Evolutionary conservation across 2,888 invertebrate genomes (phyloP).

Genomic region (Drosophila helvetica): DNA sequence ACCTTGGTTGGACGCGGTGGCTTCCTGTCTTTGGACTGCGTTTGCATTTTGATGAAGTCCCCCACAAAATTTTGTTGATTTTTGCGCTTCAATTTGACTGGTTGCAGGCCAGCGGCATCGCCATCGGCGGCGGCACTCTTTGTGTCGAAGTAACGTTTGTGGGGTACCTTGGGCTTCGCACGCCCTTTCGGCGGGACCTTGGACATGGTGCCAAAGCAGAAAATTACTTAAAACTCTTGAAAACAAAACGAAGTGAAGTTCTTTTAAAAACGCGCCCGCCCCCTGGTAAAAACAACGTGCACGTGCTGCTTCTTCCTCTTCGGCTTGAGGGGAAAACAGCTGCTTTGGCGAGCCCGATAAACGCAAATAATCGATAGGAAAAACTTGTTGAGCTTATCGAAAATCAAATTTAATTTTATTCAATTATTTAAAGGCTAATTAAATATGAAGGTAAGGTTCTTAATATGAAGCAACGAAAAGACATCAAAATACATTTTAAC

Average conservation of each 20-base stretch:
- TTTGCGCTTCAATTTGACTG: conserved; percentile 65
- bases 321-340: neutral
- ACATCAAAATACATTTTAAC: conserved; percentile 39
- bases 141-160: conserved; percentile 63
- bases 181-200: conserved; percentile 54
- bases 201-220: conserved; percentile 8
- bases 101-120: conserved; percentile 42
- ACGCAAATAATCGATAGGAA: neutral
- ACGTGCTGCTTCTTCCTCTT: conserved; percentile 46
- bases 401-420: conserved; percentile 2
- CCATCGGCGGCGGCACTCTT: conserved; percentile 45
- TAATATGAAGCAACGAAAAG: conserved; percentile 30
- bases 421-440: neutral
- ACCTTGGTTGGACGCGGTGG: neutral
- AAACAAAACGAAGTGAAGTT: neutral
- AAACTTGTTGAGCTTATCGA: conserved; percentile 3
- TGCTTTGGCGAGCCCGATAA: neutral
- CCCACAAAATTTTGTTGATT: conserved; percentile 72
- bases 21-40: conserved; percentile 48
- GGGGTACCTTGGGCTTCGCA: conserved; percentile 35
- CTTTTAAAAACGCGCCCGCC: neutral
- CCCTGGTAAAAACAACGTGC: conserved; percentile 25
- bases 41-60: conserved; percentile 74
- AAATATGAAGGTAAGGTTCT: neutral
- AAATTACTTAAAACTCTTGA: neutral